Base-by-base conservation (phyloP, 2,113 vertebrate species). In the Ceratotherium simum region DNA sequence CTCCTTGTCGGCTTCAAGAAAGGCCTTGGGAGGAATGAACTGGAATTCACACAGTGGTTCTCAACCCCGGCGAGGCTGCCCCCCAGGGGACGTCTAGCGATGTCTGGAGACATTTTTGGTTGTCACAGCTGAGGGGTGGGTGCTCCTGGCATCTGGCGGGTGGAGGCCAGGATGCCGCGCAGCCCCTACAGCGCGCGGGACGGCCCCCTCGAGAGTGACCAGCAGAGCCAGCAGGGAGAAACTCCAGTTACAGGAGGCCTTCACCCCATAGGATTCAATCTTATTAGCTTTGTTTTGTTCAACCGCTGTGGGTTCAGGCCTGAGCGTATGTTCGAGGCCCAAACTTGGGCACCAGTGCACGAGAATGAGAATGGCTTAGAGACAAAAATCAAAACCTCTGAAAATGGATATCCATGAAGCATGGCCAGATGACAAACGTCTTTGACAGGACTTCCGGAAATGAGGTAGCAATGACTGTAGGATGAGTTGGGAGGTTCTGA, bases 191-290 rank as follows among this genome's bases (percentile, higher is more conserved):
- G 56, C 14, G 6, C 6, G 9, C 21, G 54, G 17, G 39, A 25
- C 0, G 0, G 18, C 4, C 23, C 9, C 27, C 23, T 64, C 36
- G 60, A 58, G 29, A 9, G 20, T 0, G 39, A 39, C 13, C 0
- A 0, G 64, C 67, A 27, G 60, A 6, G 42, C 29, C 3, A 2
- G 48, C 46, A 67, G 65, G 3, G 13, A 46, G 54, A 70, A n/a
- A 20, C 12, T 23, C 51, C 31, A 20, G 20, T 1, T 3, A 29
- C 13, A 78, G 39, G 9, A 78, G 39, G 9, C 0, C 23, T 51
- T 95, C 0, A 58, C 39, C 58, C 18, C 42, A n/a, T 20, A n/a
- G 31, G 29, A 54, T 31, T 58, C 82, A 27, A 27, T 18, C 48
- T 62, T 33, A 65, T 31, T 17, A 0, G 54, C 23, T 92, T 31